phyloP scores from a whole-genome alignment of 2,113 vertebrate species.

The Zosterops pallidus region DNA sequence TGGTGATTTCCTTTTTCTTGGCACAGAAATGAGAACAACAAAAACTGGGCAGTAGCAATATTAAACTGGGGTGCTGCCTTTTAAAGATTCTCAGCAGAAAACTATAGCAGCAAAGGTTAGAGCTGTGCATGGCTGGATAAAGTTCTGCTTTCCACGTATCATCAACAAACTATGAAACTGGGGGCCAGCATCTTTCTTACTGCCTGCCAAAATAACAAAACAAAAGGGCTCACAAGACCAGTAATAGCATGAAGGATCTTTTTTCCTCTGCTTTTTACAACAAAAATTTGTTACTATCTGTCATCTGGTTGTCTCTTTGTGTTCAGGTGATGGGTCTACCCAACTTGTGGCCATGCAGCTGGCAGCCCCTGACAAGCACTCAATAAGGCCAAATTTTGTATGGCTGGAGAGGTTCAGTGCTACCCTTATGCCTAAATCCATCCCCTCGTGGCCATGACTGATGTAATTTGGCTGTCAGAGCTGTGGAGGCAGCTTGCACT shows the following conservation, averaged over 20 bases:
- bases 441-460: background rate
- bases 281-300: background rate
- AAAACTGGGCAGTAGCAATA: background rate
- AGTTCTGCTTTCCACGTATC: background rate
- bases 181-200: background rate
- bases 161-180: background rate
- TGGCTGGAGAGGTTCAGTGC: background rate
- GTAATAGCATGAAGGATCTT: background rate
- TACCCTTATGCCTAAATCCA: background rate
- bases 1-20: background rate
- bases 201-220: background rate
- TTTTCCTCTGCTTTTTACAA: background rate
- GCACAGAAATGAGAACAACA: background rate
- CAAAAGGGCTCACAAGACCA: background rate
- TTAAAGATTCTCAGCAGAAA: background rate
- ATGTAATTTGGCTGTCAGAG: background rate
- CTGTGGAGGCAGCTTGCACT: background rate
- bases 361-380: background rate
- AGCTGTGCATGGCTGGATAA: background rate
- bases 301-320: background rate
- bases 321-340: background rate
- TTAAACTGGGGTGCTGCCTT: background rate
- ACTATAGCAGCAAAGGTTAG: background rate
- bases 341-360: background rate
- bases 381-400: background rate